Evolutionary conservation across 2,888 invertebrate species (phyloP).

Genomic region (Epinotia brunnichana): DNA sequence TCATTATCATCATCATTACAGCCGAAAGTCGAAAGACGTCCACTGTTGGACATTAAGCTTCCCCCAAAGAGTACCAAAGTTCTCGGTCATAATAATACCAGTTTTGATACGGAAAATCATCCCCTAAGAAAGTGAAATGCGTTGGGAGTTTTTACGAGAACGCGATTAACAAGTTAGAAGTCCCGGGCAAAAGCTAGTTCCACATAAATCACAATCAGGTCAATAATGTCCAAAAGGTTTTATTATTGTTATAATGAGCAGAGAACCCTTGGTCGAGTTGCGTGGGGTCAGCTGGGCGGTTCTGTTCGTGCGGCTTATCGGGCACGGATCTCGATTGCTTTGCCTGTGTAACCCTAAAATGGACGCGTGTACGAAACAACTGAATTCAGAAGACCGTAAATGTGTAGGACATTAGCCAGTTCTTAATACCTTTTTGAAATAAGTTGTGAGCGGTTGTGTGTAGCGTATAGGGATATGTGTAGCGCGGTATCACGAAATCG

Average conservation of each 20-base stretch:
- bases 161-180: no score
- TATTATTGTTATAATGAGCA: conserved; percentile 24
- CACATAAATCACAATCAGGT: background rate
- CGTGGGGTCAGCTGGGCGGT: conserved; percentile 42
- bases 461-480: conserved; percentile 13
- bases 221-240: conserved; percentile 6
- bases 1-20: no score
- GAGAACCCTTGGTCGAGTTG: conserved; percentile 27
- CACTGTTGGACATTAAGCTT: no score
- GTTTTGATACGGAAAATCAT: no score
- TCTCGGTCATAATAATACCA: no score
- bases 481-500: conserved; percentile 13
- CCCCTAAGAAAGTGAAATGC: no score
- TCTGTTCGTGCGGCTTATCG: conserved; percentile 37
- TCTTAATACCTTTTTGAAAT: background rate
- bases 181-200: no score
- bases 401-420: background rate
- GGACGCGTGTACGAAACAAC: conserved; percentile 16
- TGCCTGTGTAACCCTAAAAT: conserved; percentile 34
- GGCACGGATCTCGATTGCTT: conserved; percentile 41
- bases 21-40: no score
- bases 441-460: background rate
- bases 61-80: no score
- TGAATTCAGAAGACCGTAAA: background rate
- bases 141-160: no score